phyloP scores from a whole-genome alignment of 2,888 invertebrate genomes.

The Hirtodrosophila alboralis region DNA sequence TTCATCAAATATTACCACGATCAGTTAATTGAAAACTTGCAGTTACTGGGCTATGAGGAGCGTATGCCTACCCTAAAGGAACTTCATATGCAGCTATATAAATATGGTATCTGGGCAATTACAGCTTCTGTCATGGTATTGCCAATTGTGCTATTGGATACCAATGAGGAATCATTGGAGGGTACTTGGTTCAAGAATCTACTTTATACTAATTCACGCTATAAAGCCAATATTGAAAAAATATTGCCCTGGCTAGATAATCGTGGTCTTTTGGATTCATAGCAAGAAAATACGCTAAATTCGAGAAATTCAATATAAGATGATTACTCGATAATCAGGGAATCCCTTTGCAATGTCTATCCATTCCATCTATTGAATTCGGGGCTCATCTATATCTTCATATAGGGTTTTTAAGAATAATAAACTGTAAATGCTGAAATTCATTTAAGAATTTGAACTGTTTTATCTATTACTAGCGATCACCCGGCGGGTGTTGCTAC shows the following conservation, averaged over 20 bases:
- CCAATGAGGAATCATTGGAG: constrained; percentile 61
- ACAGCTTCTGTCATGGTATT: constrained; percentile 58
- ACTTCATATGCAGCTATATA: constrained; percentile 68
- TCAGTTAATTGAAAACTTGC: constrained; percentile 68
- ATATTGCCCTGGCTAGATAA: constrained; percentile 81
- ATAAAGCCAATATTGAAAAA: constrained; percentile 67
- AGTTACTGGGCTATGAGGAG: constrained; percentile 68
- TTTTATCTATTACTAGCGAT: too few species aligned
- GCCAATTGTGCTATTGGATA: constrained; percentile 78
- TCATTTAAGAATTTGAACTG: too few species aligned
- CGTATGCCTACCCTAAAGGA: constrained; percentile 68
- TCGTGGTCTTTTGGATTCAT: constrained; percentile 71
- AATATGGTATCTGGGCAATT: constrained; percentile 73
- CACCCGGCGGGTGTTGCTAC: too few species aligned
- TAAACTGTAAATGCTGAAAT: too few species aligned
- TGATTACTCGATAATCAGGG: not conserved
- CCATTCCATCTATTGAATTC: too few species aligned
- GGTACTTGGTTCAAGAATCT: constrained; percentile 56
- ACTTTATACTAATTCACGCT: constrained; percentile 72
- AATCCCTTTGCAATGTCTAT: not conserved
- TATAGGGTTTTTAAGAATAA: too few species aligned
- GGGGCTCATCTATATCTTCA: too few species aligned
- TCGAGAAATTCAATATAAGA: not conserved
- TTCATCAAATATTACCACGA: constrained; percentile 80
- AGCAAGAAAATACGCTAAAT: not conserved